Conservation (phyloP, 2,113 vertebrate genomes). For the Canis aureus region DNA sequence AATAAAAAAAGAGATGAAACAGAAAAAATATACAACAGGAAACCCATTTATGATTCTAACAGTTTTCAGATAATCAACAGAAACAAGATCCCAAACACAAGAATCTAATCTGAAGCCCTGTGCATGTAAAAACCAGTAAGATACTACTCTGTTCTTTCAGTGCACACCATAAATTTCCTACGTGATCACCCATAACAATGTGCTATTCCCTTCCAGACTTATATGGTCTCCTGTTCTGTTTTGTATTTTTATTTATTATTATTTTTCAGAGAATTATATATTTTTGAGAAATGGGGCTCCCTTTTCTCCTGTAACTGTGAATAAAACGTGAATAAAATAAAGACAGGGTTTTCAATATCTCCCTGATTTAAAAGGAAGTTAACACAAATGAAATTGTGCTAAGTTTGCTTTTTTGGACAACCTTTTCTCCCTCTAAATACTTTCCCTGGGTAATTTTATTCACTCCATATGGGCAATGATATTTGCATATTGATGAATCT, state of each 20-base stretch:
- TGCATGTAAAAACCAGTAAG: fast-evolving
- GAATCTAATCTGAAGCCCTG: neutral
- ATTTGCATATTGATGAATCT: neutral
- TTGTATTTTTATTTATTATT: neutral
- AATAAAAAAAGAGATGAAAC: neutral
- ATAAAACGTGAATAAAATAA: neutral
- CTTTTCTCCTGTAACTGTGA: neutral
- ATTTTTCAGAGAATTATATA: neutral
- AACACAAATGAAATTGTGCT: neutral
- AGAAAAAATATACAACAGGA: neutral
- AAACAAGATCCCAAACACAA: neutral
- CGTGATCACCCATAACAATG: fast-evolving
- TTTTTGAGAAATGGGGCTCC: neutral
- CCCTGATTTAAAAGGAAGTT: neutral
- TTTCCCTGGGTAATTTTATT: neutral
- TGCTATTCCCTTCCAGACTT: neutral
- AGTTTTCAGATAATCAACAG: neutral
- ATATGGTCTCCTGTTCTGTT: neutral
- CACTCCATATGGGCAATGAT: neutral
- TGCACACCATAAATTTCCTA: neutral
- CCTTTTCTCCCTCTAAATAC: neutral
- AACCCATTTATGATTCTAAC: neutral
- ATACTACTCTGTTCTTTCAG: neutral
- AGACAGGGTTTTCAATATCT: neutral
- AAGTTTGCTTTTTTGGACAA: neutral